Base-by-base conservation (phyloP, 2,113 vertebrate genomes). In the Saiga tatarica region DNA sequence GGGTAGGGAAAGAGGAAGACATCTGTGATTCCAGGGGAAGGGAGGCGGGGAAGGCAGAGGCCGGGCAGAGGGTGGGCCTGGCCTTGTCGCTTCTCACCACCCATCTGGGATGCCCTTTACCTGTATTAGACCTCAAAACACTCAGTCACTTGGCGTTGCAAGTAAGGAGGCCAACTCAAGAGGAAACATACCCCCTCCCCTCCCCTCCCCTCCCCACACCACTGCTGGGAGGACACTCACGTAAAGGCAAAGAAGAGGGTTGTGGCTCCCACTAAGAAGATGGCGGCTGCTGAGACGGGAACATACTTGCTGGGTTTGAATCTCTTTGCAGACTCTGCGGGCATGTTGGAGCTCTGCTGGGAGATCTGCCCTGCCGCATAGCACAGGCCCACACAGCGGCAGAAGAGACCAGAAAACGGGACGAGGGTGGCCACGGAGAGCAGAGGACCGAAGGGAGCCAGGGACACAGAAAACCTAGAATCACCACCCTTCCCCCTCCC, bases 231-330 rank as follows among this genome's bases (percentile, higher is more conserved):
- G 60, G 83, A 93, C 79, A 99, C 99, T 99, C 98, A 99, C 99
- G 99, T 99, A 99, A 99, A 99, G 98, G 99, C 99, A 97, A 99
- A 99, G 99, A 99, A 99, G 97, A 99, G 99, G 5, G 99, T 99
- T 21, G 99, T 99, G 97, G 99, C 99, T 98, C 99, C 99, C 88
- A 99, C 99, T 94, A 99, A 99, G 99, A 99, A 99, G 96, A 99
- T 98, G 88, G 99, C 99, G 42, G 99, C 99, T 89, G 99, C 99
- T 0, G 99, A 99, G 97, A 99, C 99, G 0, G 99, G 99, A 97
- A 99, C 99, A 89, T 99, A 99, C 95, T 99, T 99, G 99, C 99
- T 99, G 98, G 99, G 99, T 98, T 99, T 99, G 98, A 99, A 99
- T 26, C 99, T 99, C 97, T 99, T 99, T 98, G 99, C 99, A 92